A percentile compares a stretch with the other conserved stretches of the same genome.
These are phyloP conservation scores for Neoaliturus tenellus DNA, from an alignment of 2,888 invertebrate species.

Conservation along the genomic window DNA sequence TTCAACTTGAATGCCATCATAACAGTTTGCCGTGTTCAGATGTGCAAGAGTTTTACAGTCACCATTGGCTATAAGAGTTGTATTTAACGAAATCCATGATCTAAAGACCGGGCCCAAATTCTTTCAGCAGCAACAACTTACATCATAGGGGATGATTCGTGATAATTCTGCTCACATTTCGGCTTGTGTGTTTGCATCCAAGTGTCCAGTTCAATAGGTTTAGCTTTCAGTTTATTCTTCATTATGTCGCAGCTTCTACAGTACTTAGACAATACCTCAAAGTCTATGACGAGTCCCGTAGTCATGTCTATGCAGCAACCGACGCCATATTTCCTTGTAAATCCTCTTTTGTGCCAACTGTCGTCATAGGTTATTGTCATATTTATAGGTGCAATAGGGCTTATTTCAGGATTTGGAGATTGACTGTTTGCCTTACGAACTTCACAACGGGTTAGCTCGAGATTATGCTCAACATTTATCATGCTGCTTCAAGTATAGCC, in stretches of 20 bases:
- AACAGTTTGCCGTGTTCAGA: conserved; percentile 4
- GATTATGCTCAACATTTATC: not conserved
- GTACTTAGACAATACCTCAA: conserved; percentile 21
- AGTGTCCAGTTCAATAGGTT: not conserved
- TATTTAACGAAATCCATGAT: conserved; percentile 42
- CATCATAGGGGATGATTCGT: conserved; percentile 3
- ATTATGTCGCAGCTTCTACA: not conserved
- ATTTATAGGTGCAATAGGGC: too few relatives aligned
- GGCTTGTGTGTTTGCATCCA: not conserved
- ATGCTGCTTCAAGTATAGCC: not conserved
- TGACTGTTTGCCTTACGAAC: not conserved
- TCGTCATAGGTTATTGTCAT: not conserved
- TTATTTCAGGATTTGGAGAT: not conserved
- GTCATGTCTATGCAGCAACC: not conserved
- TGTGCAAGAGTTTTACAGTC: conserved; percentile 25
- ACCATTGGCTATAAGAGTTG: conserved; percentile 22
- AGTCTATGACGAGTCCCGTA: conserved; percentile 23
- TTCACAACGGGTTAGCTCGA: not conserved
- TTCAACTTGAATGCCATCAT: conserved; percentile 10
- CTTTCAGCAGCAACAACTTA: conserved; percentile 32
- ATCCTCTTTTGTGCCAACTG: conserved; percentile 17
- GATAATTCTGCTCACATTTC: conserved; percentile 17
- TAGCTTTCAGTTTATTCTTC: not conserved
- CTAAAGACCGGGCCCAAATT: conserved; percentile 3
- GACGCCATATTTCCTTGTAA: conserved; percentile 17